A percentile compares a stretch with the other conserved stretches of the same genome.
These are phyloP conservation scores for Ornithoptera alexandrae DNA, from an alignment of 2,888 invertebrate genomes.

Conservation along the genomic window DNA sequence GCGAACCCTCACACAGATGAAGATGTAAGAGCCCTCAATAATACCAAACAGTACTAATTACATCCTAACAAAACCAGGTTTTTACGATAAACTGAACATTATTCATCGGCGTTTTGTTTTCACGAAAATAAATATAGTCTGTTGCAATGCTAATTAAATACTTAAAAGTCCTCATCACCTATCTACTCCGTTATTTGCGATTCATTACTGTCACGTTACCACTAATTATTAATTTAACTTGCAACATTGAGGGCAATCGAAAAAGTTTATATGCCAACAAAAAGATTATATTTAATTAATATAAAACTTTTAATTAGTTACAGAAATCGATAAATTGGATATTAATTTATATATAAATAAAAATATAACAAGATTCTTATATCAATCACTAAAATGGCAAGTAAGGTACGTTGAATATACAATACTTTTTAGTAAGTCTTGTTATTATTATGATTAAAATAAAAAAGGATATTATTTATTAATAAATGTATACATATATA, in stretches of 20 bases:
- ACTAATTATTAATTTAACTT: neutral
- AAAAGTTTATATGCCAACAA: neutral
- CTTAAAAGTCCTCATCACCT: too few relatives aligned
- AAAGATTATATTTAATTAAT: neutral
- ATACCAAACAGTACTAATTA: too few relatives aligned
- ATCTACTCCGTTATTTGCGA: too few relatives aligned
- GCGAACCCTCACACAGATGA: too few relatives aligned
- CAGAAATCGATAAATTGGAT: neutral
- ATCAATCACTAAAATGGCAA: neutral
- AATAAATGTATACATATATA: neutral
- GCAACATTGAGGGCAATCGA: neutral
- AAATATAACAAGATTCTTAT: neutral
- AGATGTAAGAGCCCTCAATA: too few relatives aligned
- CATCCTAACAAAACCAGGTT: too few relatives aligned
- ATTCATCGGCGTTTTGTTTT: too few relatives aligned
- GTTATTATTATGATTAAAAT: neutral
- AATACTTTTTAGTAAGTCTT: neutral
- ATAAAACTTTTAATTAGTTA: neutral
- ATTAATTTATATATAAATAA: neutral
- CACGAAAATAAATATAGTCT: too few relatives aligned
- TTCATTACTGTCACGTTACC: neutral
- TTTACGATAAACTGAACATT: too few relatives aligned
- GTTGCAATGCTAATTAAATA: too few relatives aligned
- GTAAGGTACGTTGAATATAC: neutral
- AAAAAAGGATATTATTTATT: neutral